These are phyloP conservation scores for Steatocranus sp. DNA, from an alignment of 2,797 vertebrate species.

Conservation along the genomic window DNA sequence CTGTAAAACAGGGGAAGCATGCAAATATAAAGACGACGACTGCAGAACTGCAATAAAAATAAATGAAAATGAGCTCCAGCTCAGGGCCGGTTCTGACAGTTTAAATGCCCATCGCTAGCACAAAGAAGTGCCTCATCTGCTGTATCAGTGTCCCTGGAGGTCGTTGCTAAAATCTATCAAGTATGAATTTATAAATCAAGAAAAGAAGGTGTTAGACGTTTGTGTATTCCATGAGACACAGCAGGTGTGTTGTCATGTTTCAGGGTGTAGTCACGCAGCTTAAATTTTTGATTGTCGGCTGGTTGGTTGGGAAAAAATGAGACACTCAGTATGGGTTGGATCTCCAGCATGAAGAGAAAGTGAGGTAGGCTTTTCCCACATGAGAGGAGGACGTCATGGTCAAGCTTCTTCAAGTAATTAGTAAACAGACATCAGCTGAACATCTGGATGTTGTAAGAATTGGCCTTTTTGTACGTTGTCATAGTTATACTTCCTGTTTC, in stretches of 20 bases:
- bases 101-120: background rate
- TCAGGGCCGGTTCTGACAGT: background rate
- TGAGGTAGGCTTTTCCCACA: accelerated
- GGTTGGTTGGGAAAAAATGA: background rate
- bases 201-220: too few relatives aligned
- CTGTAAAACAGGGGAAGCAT: background rate
- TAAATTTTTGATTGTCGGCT: accelerated
- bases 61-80: background rate
- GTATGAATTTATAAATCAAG: background rate
- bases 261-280: background rate
- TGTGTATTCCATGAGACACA: accelerated
- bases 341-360: background rate
- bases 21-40: background rate
- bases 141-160: background rate
- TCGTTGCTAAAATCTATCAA: background rate
- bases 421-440: accelerated
- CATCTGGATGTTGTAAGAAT: background rate
- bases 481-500: background rate
- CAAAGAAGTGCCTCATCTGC: accelerated
- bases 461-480: background rate
- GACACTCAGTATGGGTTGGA: accelerated
- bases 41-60: background rate
- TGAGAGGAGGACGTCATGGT: accelerated
- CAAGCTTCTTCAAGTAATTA: accelerated
- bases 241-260: background rate